Conservation (phyloP, 2,113 vertebrate genomes). For the Artemisiospiza belli region DNA sequence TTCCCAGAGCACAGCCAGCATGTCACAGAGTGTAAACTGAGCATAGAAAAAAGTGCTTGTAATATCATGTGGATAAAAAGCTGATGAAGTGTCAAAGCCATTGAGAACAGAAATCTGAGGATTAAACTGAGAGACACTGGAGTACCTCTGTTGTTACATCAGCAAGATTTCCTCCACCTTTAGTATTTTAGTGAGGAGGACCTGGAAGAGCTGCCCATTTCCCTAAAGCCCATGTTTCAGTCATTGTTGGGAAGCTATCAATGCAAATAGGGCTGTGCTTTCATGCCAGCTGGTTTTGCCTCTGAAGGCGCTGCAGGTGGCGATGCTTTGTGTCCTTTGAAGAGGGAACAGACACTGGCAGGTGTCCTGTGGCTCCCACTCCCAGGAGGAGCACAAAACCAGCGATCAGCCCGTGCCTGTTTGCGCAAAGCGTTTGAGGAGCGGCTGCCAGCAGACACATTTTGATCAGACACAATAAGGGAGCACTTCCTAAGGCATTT, state of each 20-base stretch:
- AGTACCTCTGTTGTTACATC: not conserved
- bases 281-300: not conserved
- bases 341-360: not conserved
- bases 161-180: not conserved
- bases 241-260: not conserved
- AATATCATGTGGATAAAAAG: not conserved
- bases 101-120: not conserved
- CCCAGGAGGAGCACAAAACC: not conserved
- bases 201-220: not conserved
- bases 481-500: not conserved
- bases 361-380: not conserved
- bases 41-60: not conserved
- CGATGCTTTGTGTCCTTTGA: not conserved
- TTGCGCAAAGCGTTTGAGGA: not conserved
- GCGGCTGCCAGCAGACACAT: not conserved
- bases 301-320: not conserved
- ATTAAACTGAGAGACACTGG: not conserved
- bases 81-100: fast-evolving
- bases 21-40: not conserved
- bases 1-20: not conserved
- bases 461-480: constrained; percentile 13
- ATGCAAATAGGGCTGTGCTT: not conserved
- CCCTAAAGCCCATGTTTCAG: not conserved
- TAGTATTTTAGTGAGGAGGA: not conserved
- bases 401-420: not conserved